Conservation (phyloP, 30 jellyfish, hydroid and myxozoan genomes). For the Catostylus mosaicus region DNA sequence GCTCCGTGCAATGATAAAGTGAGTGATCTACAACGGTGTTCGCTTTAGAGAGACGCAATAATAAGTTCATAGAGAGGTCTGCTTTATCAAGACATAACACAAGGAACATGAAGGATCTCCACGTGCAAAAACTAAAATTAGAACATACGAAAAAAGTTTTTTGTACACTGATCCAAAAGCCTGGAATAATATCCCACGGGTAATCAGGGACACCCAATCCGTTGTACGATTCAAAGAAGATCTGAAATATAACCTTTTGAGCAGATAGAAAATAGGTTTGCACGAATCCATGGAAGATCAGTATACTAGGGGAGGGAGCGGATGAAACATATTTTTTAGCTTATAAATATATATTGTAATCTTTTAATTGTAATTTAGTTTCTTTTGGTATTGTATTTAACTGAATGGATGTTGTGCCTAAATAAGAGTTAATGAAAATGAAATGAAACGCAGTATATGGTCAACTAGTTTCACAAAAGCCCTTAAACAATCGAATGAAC, state of each 20-base stretch:
- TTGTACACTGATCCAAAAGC: conserved; percentile 15
- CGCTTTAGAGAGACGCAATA: too few relatives aligned
- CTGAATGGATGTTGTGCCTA: neutral
- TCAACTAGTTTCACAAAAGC: too few relatives aligned
- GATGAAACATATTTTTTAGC: neutral
- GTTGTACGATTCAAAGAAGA: conserved; percentile 8
- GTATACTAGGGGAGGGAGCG: too few relatives aligned
- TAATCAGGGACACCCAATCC: conserved; percentile 7
- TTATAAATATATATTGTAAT: too few relatives aligned
- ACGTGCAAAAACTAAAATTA: conserved; percentile 4
- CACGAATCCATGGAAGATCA: conserved; percentile 20
- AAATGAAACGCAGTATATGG: neutral
- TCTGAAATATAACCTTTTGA: too few relatives aligned
- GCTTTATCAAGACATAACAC: too few relatives aligned
- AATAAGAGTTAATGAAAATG: neutral
- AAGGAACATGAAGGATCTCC: too few relatives aligned
- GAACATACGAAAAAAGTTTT: conserved; percentile 6
- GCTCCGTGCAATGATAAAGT: too few relatives aligned
- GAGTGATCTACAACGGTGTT: too few relatives aligned
- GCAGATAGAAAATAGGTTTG: too few relatives aligned
- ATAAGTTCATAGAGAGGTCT: too few relatives aligned
- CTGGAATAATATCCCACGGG: conserved; percentile 20
- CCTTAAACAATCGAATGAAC: too few relatives aligned
- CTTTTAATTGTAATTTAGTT: neutral
- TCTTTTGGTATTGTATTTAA: neutral